Conservation (phyloP, 2,888 invertebrate genomes). For the Diachrysia chrysitis region DNA sequence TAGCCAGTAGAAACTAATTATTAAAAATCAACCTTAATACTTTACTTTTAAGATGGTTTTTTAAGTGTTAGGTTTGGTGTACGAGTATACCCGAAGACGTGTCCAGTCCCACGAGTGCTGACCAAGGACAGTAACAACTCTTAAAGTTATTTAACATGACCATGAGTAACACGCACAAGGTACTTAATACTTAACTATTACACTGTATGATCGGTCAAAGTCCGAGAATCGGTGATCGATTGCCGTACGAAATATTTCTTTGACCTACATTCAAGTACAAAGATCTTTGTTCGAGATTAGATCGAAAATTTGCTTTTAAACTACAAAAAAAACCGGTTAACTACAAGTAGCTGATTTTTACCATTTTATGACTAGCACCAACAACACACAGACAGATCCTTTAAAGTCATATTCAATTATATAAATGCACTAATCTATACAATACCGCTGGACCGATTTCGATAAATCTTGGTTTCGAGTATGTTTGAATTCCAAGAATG, state of each 20-base stretch:
- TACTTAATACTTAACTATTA: background rate
- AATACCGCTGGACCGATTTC: too few species aligned
- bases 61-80: background rate
- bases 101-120: conserved; percentile 68
- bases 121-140: conserved; percentile 68
- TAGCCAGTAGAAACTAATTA: conserved; percentile 37
- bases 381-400: too few species aligned
- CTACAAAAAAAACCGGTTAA: too few species aligned
- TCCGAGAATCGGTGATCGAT: background rate
- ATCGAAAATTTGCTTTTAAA: too few species aligned
- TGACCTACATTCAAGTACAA: background rate
- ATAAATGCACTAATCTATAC: too few species aligned
- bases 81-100: conserved; percentile 60
- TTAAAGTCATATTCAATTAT: too few species aligned
- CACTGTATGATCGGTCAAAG: background rate
- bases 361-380: too few species aligned
- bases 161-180: conserved; percentile 3
- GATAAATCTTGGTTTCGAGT: too few species aligned
- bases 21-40: background rate
- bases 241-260: background rate
- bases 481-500: too few species aligned
- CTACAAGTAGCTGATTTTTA: too few species aligned
- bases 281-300: background rate
- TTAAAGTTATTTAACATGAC: conserved; percentile 4
- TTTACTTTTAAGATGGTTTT: background rate